Evolutionary conservation across 2,888 invertebrate genomes (phyloP).

Genomic region (Cryptocheilus praepositus): DNA sequence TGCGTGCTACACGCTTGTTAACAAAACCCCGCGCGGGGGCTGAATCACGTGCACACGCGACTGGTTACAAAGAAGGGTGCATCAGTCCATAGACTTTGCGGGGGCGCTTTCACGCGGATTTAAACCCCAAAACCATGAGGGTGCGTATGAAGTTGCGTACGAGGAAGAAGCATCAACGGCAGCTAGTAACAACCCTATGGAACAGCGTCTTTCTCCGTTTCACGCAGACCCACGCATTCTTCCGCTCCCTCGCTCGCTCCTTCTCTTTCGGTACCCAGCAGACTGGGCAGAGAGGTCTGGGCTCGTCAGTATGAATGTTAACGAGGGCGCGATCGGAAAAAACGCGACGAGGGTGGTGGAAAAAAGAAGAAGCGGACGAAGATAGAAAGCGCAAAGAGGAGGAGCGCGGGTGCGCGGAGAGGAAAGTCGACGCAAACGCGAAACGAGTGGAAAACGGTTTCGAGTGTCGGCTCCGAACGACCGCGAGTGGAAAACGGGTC

Average conservation of each 20-base stretch:
- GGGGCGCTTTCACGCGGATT: conserved; percentile 48
- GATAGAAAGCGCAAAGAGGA: not conserved
- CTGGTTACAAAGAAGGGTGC: not conserved
- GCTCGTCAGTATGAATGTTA: conserved; percentile 55
- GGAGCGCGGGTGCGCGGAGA: conserved; percentile 5
- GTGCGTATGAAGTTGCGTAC: conserved; percentile 33
- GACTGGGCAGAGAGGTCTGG: conserved; percentile 51
- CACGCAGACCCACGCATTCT: not conserved
- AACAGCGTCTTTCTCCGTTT: conserved; percentile 31
- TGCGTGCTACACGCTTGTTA: too few relatives aligned
- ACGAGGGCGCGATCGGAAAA: conserved; percentile 54
- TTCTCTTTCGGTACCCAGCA: conserved; percentile 31
- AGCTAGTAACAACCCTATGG: too few relatives aligned
- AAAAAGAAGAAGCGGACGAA: not conserved
- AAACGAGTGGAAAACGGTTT: conserved; percentile 45
- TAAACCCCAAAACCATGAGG: conserved; percentile 34
- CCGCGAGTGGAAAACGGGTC: conserved; percentile 45
- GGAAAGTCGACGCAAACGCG: not conserved
- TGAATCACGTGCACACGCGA: too few relatives aligned
- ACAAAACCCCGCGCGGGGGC: too few relatives aligned
- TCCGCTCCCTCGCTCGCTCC: conserved; percentile 25
- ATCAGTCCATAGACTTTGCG: conserved; percentile 20
- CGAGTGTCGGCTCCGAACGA: conserved; percentile 38
- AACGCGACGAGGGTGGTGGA: conserved; percentile 4
- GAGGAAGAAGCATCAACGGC: conserved; percentile 20